These are phyloP conservation scores for Perodicticus potto DNA, from an alignment of 2,797 vertebrate species.

Conservation along the genomic window DNA sequence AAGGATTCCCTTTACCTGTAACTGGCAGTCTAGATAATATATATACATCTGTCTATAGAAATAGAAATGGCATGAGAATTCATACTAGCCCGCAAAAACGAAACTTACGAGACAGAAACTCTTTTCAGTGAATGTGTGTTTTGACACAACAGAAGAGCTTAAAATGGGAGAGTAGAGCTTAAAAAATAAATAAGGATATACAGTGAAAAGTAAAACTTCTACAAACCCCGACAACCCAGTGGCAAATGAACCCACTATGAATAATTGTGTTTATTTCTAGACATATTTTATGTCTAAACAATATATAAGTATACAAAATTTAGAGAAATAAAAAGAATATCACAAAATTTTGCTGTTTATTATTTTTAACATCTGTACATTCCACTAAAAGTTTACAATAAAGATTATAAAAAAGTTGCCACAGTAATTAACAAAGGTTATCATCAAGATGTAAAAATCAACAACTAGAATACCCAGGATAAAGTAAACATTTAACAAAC, in stretches of 20 bases:
- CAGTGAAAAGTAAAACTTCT: background rate
- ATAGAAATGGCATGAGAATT: slow-evolving; percentile 48
- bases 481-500: slow-evolving; percentile 12
- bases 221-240: background rate
- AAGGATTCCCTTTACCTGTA: slow-evolving; percentile 19
- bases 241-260: background rate
- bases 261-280: slow-evolving; percentile 33
- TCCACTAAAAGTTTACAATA: slow-evolving; percentile 34
- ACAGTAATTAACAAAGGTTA: background rate
- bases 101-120: slow-evolving; percentile 8
- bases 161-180: background rate
- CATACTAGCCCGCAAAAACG: background rate
- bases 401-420: slow-evolving; percentile 21
- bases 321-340: slow-evolving; percentile 8
- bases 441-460: slow-evolving; percentile 37
- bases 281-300: background rate
- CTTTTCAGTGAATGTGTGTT: background rate
- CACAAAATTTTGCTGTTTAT: slow-evolving; percentile 10
- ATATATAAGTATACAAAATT: background rate
- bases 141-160: background rate
- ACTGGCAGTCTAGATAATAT: background rate
- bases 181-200: slow-evolving; percentile 5
- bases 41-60: background rate
- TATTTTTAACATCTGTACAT: background rate
- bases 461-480: background rate